Conservation (phyloP, 2,797 vertebrate species). For the Micrastur ruficollis region DNA sequence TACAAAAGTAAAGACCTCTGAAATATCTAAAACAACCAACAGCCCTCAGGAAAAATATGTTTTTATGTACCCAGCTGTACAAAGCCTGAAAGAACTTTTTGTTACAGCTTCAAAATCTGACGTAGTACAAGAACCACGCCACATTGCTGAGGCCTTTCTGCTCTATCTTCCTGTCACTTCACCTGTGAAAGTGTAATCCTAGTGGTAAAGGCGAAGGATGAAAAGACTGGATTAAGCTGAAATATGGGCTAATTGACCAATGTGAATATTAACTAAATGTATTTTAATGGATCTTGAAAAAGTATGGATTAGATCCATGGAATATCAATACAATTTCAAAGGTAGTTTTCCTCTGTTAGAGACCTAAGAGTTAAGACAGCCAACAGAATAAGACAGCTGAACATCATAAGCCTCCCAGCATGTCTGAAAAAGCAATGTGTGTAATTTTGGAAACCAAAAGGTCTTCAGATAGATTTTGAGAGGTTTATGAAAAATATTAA, state of each 20-base stretch:
- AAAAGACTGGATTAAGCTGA: not conserved
- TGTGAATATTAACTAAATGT: not conserved
- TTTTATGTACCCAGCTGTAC: not conserved
- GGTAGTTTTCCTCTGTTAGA: not conserved
- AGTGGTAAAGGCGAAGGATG: not conserved
- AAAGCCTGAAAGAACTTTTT: not conserved
- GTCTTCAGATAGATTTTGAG: not conserved
- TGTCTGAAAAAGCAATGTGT: not conserved
- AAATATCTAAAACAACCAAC: not conserved
- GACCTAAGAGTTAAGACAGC: not conserved
- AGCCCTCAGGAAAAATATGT: not conserved
- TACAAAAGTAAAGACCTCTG: not conserved
- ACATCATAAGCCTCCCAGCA: not conserved
- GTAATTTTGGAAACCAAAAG: not conserved
- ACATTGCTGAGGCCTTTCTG: not conserved
- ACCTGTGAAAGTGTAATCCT: not conserved
- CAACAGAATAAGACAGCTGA: not conserved
- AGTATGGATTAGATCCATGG: not conserved
- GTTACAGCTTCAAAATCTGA: not conserved
- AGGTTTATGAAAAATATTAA: rapidly evolving
- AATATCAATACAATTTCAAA: not conserved
- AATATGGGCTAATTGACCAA: not conserved
- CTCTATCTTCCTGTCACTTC: not conserved
- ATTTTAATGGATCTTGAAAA: not conserved
- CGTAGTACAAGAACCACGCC: not conserved